Evolutionary conservation across 2,888 invertebrate species (phyloP).

Genomic region (Parnassius apollo): DNA sequence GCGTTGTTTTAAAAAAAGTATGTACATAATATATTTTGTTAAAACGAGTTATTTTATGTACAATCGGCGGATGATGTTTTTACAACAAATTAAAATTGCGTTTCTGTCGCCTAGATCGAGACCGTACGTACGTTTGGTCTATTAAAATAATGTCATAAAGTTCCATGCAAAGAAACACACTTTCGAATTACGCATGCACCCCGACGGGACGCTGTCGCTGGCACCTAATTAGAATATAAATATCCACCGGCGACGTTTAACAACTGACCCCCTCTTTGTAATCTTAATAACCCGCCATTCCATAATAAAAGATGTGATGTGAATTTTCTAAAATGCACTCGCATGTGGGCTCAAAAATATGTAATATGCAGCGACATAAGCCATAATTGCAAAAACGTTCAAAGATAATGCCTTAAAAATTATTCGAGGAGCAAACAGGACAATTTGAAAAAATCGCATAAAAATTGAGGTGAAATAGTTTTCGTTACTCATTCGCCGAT

Average conservation of each 20-base stretch:
- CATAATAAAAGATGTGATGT: conserved; percentile 44
- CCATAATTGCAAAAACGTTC: conserved; percentile 8
- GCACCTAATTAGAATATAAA: conserved; percentile 76
- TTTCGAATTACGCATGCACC: conserved; percentile 72
- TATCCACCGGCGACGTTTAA: conserved; percentile 64
- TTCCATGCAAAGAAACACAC: conserved; percentile 55
- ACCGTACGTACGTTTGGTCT: neutral
- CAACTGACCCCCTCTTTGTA: conserved; percentile 68
- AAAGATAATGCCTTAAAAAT: neutral
- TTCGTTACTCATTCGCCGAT: no score
- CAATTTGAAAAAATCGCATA: no score
- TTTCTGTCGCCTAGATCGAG: conserved; percentile 3
- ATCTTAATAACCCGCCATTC: conserved; percentile 58
- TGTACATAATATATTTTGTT: neutral
- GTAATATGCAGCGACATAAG: conserved; percentile 2
- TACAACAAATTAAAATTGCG: conserved; percentile 2
- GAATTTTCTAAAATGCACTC: conserved; percentile 37
- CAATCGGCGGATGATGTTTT: neutral
- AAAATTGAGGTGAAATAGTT: no score
- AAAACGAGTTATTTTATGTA: neutral
- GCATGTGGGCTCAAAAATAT: conserved; percentile 36
- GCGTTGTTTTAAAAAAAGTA: neutral
- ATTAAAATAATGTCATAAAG: conserved; percentile 64
- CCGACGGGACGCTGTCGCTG: conserved; percentile 57
- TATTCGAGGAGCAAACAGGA: no score